These are phyloP conservation scores for Syngnathus floridae DNA, from an alignment of 2,113 vertebrate species.

Conservation along the genomic window DNA sequence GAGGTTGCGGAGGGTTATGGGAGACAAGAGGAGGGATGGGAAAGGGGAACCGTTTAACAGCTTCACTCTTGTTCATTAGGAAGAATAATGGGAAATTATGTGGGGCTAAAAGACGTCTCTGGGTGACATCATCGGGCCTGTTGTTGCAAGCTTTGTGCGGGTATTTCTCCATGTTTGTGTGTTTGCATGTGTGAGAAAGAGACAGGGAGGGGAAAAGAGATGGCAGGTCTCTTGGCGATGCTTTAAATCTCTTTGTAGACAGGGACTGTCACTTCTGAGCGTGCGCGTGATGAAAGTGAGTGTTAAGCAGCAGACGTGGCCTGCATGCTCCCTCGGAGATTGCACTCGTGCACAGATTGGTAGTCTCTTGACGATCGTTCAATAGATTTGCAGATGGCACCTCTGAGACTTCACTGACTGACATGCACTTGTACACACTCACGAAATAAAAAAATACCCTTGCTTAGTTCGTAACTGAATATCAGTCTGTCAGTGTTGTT, in stretches of 20 bases:
- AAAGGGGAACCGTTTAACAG: conserved; percentile 48
- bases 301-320: conserved; percentile 59
- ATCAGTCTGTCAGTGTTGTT: conserved; percentile 4
- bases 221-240: conserved; percentile 67
- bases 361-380: conserved; percentile 55
- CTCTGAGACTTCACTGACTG: conserved; percentile 42
- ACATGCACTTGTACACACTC: conserved; percentile 6
- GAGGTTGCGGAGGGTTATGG: conserved; percentile 41
- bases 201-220: conserved; percentile 32
- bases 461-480: conserved; percentile 11
- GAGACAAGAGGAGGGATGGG: conserved; percentile 16
- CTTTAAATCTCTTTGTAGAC: conserved; percentile 67
- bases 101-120: conserved; percentile 56
- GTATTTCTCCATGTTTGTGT: conserved; percentile 46
- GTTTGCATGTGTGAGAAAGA: conserved; percentile 14
- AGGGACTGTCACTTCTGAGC: conserved; percentile 70
- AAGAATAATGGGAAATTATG: conserved; percentile 65
- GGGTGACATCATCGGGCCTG: conserved; percentile 57
- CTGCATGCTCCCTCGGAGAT: conserved; percentile 57
- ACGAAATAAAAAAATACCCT: conserved; percentile 10
- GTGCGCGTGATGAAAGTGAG: conserved; percentile 68
- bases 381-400: conserved; percentile 51
- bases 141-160: conserved; percentile 44
- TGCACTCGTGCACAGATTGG: conserved; percentile 27
- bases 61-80: conserved; percentile 61